Percentiles rank a stretch among this genome's conserved stretches.
phyloP scores from a whole-genome alignment of 2,797 vertebrate species.

The Rhynchonycteris naso region DNA sequence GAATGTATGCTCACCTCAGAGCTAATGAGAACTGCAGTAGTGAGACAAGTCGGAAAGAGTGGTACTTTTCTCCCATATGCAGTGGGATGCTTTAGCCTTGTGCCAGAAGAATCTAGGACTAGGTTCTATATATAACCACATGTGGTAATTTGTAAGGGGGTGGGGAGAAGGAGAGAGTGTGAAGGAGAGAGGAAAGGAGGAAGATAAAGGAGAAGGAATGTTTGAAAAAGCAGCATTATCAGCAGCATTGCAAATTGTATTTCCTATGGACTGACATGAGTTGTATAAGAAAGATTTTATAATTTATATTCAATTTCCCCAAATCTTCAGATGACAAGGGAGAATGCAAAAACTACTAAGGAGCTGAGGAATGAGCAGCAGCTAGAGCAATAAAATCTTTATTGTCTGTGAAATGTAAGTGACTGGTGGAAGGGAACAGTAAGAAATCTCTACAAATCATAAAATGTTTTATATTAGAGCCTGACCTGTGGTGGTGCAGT shows the following conservation, averaged over 20 bases:
- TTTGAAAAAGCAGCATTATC: neutral
- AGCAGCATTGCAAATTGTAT: neutral
- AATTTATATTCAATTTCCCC: neutral
- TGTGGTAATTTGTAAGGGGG: neutral
- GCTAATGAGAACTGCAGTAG: neutral
- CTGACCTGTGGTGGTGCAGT: too few relatives aligned
- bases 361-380: neutral
- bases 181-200: neutral
- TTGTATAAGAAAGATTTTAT: neutral
- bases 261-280: neutral
- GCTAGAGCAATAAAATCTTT: neutral
- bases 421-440: neutral
- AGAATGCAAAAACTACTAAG: neutral
- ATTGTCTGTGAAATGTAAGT: neutral
- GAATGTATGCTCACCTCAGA: neutral
- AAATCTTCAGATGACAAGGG: neutral
- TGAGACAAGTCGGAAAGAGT: neutral
- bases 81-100: neutral
- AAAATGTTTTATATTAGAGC: neutral
- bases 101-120: neutral
- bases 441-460: neutral
- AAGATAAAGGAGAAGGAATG: neutral
- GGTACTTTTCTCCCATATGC: neutral
- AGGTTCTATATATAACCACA: too few relatives aligned
- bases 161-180: neutral